phyloP scores from a whole-genome alignment of 2,888 invertebrate species.

The Dynastes grantii region DNA sequence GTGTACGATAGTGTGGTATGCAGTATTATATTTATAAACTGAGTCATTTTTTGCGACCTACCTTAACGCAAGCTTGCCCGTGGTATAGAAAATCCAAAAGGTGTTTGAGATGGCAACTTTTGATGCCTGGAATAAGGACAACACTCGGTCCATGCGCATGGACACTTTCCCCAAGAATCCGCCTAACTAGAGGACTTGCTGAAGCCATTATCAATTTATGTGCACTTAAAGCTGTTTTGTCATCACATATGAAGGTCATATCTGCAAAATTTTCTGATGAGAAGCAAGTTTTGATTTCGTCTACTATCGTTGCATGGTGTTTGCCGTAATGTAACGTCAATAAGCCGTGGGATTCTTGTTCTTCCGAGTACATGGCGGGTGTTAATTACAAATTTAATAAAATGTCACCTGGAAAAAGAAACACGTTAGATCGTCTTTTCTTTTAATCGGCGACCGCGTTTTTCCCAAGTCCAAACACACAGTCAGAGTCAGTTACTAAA shows the following conservation, averaged over 20 bases:
- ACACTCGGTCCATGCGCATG: slow-evolving; percentile 82
- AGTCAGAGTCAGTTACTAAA: slow-evolving; percentile 33
- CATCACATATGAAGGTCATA: slow-evolving; percentile 89
- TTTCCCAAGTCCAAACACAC: slow-evolving; percentile 23
- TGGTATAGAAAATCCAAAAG: slow-evolving; percentile 89
- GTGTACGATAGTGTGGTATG: slow-evolving; percentile 2
- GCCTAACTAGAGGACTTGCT: slow-evolving; percentile 89
- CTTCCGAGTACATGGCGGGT: slow-evolving; percentile 74
- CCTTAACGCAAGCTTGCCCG: slow-evolving; percentile 88
- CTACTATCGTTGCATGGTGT: slow-evolving; percentile 93
- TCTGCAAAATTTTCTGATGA: slow-evolving; percentile 90
- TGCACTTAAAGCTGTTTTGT: slow-evolving; percentile 85
- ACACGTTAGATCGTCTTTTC: slow-evolving; percentile 27
- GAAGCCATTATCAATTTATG: slow-evolving; percentile 91
- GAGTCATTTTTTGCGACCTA: slow-evolving; percentile 62
- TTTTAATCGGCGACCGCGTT: not conserved
- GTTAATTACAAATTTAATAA: slow-evolving; percentile 49
- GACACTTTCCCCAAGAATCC: slow-evolving; percentile 81
- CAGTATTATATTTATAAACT: slow-evolving; percentile 9
- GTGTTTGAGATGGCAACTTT: slow-evolving; percentile 85
- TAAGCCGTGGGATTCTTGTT: slow-evolving; percentile 78
- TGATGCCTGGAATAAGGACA: slow-evolving; percentile 89
- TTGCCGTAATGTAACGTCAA: slow-evolving; percentile 94
- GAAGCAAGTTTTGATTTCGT: slow-evolving; percentile 92
- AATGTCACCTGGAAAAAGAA: slow-evolving; percentile 51